Base-by-base conservation (phyloP, 2,888 invertebrate genomes). In the Andrena trimmerana region DNA sequence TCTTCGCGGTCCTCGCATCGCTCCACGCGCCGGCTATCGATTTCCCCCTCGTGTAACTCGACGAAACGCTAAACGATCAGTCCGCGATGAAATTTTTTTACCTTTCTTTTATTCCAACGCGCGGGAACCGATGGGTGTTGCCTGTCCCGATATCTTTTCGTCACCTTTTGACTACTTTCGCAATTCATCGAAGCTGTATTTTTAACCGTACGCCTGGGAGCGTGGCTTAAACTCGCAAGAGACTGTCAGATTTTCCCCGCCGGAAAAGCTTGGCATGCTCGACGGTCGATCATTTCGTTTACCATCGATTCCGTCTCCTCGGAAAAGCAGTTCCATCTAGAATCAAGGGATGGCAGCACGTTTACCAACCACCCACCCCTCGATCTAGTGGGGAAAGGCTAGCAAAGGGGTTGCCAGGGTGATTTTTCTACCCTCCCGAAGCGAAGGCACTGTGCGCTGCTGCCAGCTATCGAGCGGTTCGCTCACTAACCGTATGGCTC, bases 371-470 rank as follows among this genome's bases (percentile, higher is more conserved):
- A 36, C 54, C 4, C 52, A 16, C 70, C 66, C 68, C 67, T 42
- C 69, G n/a, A 42, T 31, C 48, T n/a, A 7, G 63, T 27, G 33
- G 57, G 67, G 48, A 24, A 57, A 76, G 31, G 27, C 72, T 20
- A 13, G 42, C n/a, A 2, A 20, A 66, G 68, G 76, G 85, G 78
- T 31, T 57, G 70, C 42, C 10, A 0, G 31, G 2, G 1, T 8
- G 20, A 36, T 36, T 76, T 70, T 73, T 78, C 78, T n/a, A 71
- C 78, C 68, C 62, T n/a, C 16, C 10, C 8, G 0, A 20, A 52
- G n/a, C 16, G 5, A 24, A 31, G 52, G 66, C 82, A 83, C 93
- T 89, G 84, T 84, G 87, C 85, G 86, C 81, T 93, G 90, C 92
- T 92, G 91, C 90, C 90, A 87, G 73, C 93, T 89, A 70, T 69